Evolutionary conservation across 2,888 invertebrate genomes (phyloP), one percentile per base, ranked within the genome.

Genomic region (Apoda limacodes): DNA sequence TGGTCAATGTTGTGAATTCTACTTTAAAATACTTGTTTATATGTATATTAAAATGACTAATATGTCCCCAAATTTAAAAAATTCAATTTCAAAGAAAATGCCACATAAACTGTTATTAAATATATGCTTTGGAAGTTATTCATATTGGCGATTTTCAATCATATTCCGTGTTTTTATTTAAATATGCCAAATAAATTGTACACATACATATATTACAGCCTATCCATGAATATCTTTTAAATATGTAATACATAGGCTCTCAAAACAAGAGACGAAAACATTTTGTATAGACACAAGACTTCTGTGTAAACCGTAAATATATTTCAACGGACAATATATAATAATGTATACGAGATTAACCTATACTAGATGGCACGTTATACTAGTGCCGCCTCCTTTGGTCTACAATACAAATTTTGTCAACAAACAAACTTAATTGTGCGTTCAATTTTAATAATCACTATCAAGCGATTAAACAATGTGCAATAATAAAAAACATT

Each of bases 351-450:
- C 78, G 75, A 78, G 75, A 72, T 80, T 80, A 81, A 80, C 81
- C 81, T 82, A 82, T 80, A 80, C 80, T 81, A 81, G 80, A 82
- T 82, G 81, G 82, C 82, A 82, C 82, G 78, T 80, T 66, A 69
- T 60, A 64, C 61, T 61, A 66, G 78, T 78, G 81, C 72, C 78
- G 80, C 76, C 78, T 64, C 75, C 66, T 72, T 75, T 72, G 75
- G 74, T 75, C 76, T 56, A 56, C 55, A 61, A 52, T 55, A 60
- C 48, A 54, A 50, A 52, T 55, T 57, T 60, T 63, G 52, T 50
- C 51, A 52, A 60, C 58, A 48, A 55, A 50, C 48, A 50, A 72
- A 76, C 63, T 69, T 70, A 78, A 72, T 80, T 80, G 80, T 78
- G 80, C 78, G 78, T 67, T 61, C 46, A 30, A 27, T 22, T 10